Evolutionary conservation across 2,113 vertebrate species (phyloP).

Genomic region (Sturnus vulgaris): DNA sequence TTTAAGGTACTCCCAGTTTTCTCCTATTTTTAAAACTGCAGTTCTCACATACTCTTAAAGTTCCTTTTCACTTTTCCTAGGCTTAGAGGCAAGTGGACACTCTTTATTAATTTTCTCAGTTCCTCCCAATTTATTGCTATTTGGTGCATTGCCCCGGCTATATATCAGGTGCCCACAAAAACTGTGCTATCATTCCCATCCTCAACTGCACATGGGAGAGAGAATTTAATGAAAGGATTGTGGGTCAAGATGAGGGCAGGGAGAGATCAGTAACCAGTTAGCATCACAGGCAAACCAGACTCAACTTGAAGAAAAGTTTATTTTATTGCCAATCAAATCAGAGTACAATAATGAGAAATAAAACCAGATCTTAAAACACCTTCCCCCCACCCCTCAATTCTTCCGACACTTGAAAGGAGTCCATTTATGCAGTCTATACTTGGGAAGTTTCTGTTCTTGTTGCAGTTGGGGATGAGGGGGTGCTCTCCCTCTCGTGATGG

Average conservation of each 20-base stretch:
- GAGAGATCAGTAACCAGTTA: background rate
- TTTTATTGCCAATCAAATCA: background rate
- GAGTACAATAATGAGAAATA: background rate
- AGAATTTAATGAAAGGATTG: too few relatives aligned
- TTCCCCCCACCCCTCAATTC: background rate
- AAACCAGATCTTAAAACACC: background rate
- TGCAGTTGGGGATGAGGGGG: background rate
- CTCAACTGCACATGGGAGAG: background rate
- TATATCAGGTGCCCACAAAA: background rate
- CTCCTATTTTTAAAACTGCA: background rate
- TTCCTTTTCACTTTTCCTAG: background rate
- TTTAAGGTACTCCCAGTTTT: background rate
- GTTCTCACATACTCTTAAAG: background rate
- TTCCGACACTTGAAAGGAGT: background rate
- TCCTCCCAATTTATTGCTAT: background rate
- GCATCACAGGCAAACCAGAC: rapidly evolving
- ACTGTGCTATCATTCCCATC: background rate
- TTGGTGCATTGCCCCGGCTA: background rate
- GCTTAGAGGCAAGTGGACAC: background rate
- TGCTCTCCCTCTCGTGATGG: background rate
- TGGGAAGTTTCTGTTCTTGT: background rate
- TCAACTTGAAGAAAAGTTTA: rapidly evolving
- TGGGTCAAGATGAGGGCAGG: background rate
- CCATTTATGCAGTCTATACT: background rate
- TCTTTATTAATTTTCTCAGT: background rate